phyloP scores from a whole-genome alignment of 1,140 invertebrate species.

The Dreissena rostriformis region DNA sequence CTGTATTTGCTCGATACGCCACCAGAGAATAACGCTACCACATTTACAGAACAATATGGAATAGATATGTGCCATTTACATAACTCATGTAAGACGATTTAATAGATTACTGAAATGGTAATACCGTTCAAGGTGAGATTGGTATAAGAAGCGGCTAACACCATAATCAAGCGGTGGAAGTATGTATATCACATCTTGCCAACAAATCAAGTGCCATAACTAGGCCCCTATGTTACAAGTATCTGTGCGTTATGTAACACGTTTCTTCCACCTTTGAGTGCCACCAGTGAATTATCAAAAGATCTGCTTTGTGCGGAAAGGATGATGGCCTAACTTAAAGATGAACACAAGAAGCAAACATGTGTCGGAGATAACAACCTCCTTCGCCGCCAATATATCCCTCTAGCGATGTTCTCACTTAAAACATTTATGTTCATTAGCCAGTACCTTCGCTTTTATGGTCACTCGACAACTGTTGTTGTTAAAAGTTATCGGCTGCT shows the following conservation, averaged over 20 bases:
- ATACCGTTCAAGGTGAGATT: constrained; percentile 14
- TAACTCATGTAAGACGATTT: no score
- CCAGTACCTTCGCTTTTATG: no score
- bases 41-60: no score
- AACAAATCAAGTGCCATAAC: constrained; percentile 47
- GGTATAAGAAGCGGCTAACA: constrained; percentile 56
- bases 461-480: no score
- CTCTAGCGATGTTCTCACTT: no score
- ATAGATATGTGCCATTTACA: no score
- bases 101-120: no score
- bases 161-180: constrained; percentile 54
- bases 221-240: constrained; percentile 47
- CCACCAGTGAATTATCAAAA: not conserved
- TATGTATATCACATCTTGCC: constrained; percentile 43
- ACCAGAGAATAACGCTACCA: no score
- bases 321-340: not conserved
- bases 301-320: not conserved
- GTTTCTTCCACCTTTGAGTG: not conserved
- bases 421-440: no score
- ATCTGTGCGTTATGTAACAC: constrained; percentile 51
- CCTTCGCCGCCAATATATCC: no score
- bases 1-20: not conserved
- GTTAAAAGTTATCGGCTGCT: no score
- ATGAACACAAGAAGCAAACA: not conserved
- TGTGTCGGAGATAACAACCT: not conserved